Conservation (phyloP, 2,797 vertebrate genomes). For the Enteromius thamalakanensis region DNA sequence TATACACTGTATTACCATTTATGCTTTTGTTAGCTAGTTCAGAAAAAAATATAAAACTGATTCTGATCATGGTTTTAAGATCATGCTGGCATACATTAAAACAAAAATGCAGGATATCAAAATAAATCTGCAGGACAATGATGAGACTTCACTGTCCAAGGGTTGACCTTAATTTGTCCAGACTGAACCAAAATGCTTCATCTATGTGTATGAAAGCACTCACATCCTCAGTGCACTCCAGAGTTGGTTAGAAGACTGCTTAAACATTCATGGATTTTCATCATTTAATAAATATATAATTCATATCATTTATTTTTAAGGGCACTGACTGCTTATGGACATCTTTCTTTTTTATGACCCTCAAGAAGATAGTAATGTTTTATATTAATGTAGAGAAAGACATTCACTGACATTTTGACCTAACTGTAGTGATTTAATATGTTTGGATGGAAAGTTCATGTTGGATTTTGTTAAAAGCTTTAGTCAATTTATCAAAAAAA, state of each 20-base stretch:
- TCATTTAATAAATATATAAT: constrained; percentile 60
- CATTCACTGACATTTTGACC: constrained; percentile 51
- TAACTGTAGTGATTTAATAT: not conserved
- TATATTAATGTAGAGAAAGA: constrained; percentile 65
- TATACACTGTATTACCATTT: too few relatives aligned
- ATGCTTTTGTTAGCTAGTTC: not conserved
- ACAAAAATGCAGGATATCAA: not conserved
- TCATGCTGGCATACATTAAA: not conserved
- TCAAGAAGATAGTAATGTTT: constrained; percentile 59
- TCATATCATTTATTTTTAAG: constrained; percentile 64
- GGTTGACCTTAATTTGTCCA: constrained; percentile 30
- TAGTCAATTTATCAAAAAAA: not conserved
- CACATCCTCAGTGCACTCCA: constrained; percentile 15
- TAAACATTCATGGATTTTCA: constrained; percentile 64
- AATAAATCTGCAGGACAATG: not conserved
- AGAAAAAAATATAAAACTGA: not conserved
- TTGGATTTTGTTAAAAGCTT: not conserved
- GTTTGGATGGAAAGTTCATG: not conserved
- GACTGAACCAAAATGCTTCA: not conserved
- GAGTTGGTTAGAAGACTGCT: constrained; percentile 44
- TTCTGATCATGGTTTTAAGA: not conserved
- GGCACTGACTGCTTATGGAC: constrained; percentile 58
- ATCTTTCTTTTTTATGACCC: constrained; percentile 59
- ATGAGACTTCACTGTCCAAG: not conserved
- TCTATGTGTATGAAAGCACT: not conserved